Percentiles rank a stretch among this genome's conserved stretches.
Evolutionary conservation across 2,797 vertebrate genomes (phyloP).

Genomic region (Mus spretus): DNA sequence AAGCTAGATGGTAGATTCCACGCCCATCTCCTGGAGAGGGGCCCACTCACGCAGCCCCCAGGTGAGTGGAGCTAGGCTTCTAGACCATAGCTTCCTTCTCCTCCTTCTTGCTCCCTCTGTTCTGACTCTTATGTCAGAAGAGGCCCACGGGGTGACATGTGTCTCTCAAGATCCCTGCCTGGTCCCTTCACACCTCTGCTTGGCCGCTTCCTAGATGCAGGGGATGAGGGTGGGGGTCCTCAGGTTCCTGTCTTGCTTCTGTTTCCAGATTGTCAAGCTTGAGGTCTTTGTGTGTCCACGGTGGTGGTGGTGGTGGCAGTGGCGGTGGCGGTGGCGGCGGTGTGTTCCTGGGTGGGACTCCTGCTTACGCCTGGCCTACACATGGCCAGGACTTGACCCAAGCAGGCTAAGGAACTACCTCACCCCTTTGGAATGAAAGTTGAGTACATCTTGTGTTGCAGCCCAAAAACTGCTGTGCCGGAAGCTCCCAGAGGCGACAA

Average conservation of each 20-base stretch:
- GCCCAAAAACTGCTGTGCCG: constrained; percentile 80
- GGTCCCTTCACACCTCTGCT: not conserved
- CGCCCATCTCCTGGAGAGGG: not conserved
- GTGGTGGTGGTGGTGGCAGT: too few species aligned
- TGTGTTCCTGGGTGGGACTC: not conserved
- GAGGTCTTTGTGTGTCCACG: not conserved
- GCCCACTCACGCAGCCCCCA: not conserved
- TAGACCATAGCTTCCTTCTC: not conserved
- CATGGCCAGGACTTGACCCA: not conserved
- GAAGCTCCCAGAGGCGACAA: constrained; percentile 80
- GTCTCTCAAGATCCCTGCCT: not conserved
- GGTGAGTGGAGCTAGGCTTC: not conserved
- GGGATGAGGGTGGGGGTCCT: not conserved
- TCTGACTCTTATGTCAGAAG: not conserved
- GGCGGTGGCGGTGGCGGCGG: too few species aligned
- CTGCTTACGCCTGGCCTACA: not conserved
- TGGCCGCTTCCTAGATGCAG: not conserved
- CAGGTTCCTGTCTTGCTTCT: not conserved
- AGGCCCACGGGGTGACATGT: not conserved
- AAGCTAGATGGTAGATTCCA: not conserved
- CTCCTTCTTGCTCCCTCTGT: not conserved
- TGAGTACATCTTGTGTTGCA: constrained; percentile 31
- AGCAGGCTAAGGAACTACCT: not conserved
- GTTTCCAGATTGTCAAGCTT: too few species aligned
- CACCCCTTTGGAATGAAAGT: not conserved